These are phyloP conservation scores for Erpetoichthys calabaricus DNA, from an alignment of 2,797 vertebrate genomes.

Conservation along the genomic window DNA sequence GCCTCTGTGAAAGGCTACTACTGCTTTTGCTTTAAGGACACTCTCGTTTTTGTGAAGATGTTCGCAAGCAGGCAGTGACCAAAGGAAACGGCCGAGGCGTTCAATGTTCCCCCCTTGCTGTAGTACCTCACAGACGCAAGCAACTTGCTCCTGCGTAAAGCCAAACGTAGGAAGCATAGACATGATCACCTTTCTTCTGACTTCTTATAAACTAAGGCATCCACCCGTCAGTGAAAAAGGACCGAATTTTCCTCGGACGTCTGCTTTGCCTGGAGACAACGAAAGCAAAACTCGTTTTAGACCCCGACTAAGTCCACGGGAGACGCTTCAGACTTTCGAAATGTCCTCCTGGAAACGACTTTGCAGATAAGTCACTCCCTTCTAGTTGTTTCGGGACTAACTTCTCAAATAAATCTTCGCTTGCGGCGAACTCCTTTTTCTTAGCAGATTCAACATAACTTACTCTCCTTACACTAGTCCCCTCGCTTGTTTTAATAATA, in stretches of 20 bases:
- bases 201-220: constrained; percentile 30
- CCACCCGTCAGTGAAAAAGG: constrained; percentile 14
- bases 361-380: constrained; percentile 39
- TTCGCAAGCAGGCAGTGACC: constrained; percentile 91
- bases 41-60: constrained; percentile 95
- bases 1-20: constrained; percentile 82
- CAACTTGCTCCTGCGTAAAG: constrained; percentile 95
- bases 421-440: constrained; percentile 50
- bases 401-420: constrained; percentile 33
- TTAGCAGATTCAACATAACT: constrained; percentile 53
- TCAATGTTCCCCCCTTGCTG: constrained; percentile 95
- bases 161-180: constrained; percentile 96
- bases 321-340: constrained; percentile 22
- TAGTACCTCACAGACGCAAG: constrained; percentile 88
- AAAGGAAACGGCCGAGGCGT: constrained; percentile 84
- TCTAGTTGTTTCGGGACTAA: constrained; percentile 35
- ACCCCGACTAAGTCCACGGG: constrained; percentile 27
- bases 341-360: constrained; percentile 39
- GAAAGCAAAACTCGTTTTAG: constrained; percentile 20
- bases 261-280: constrained; percentile 24
- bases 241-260: constrained; percentile 25
- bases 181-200: constrained; percentile 59
- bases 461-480: constrained; percentile 49
- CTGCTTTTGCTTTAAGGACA: constrained; percentile 88
- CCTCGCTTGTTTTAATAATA: constrained; percentile 84